Conservation (phyloP, 2,113 vertebrate species). For the Ovibos moschatus region DNA sequence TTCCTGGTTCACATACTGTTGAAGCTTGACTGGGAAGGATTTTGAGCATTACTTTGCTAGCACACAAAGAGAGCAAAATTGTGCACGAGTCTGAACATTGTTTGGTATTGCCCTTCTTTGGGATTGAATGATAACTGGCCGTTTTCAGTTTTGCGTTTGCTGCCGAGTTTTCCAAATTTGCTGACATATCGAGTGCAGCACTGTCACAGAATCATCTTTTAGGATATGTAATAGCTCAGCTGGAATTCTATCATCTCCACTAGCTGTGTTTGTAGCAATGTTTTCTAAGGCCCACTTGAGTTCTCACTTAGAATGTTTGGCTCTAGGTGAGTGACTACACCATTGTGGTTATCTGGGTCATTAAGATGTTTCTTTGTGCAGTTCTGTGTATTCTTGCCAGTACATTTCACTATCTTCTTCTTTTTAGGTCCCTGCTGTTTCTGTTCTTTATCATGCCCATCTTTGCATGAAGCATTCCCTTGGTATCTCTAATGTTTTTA, state of each 20-base stretch:
- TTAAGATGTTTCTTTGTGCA: neutral
- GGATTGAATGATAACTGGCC: neutral
- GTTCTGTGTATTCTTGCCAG: neutral
- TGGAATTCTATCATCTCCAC: neutral
- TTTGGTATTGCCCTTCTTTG: neutral
- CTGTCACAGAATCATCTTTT: neutral
- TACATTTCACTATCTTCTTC: neutral
- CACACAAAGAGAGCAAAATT: neutral
- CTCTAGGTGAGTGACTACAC: neutral
- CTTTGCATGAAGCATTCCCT: neutral
- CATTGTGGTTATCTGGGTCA: neutral
- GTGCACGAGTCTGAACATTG: neutral
- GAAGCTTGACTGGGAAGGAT: neutral
- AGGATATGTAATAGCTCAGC: neutral
- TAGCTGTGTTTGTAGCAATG: neutral
- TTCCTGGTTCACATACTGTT: neutral
- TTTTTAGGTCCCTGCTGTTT: neutral
- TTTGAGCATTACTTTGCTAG: neutral
- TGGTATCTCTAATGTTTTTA: neutral
- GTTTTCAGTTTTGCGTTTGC: neutral
- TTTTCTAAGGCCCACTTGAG: neutral
- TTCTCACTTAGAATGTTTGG: neutral
- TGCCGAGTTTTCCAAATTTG: neutral
- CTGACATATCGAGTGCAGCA: neutral
- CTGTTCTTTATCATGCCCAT: neutral